Evolutionary conservation across 92 coral and sea anemone species (phyloP).

Genomic region (Siderastrea siderea): DNA sequence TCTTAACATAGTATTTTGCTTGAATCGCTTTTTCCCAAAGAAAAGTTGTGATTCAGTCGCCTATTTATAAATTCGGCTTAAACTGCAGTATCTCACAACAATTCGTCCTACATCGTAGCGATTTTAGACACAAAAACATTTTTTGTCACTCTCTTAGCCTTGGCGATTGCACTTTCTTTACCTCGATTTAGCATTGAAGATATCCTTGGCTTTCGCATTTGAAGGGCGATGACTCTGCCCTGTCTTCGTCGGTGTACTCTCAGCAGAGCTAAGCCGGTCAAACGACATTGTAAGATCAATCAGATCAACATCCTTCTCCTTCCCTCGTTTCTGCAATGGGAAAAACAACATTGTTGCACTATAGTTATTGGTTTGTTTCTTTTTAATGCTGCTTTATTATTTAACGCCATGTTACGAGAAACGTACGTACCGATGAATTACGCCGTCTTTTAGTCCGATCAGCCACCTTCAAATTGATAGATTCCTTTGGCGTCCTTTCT

Average conservation of each 20-base stretch:
- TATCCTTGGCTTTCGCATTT: constrained; percentile 19
- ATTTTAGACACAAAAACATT: not conserved
- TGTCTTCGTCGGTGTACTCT: constrained; percentile 32
- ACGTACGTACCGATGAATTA: constrained; percentile 13
- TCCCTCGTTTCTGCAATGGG: not conserved
- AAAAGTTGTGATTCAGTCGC: constrained; percentile 4
- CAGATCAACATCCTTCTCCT: not conserved
- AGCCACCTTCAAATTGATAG: not conserved
- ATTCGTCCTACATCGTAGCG: not conserved
- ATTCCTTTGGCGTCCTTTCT: constrained; percentile 5
- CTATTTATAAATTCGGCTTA: constrained; percentile 6
- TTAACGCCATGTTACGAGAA: not conserved
- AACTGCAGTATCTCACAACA: constrained; percentile 3
- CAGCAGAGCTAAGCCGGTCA: constrained; percentile 40
- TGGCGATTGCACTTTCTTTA: constrained; percentile 1
- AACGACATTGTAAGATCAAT: no score
- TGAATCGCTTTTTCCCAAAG: not conserved
- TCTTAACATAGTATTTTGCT: not conserved
- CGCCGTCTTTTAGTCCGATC: not conserved
- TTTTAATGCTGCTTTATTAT: not conserved
- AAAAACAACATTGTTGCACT: not conserved
- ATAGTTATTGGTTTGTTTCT: not conserved
- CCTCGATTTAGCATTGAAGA: constrained; percentile 11
- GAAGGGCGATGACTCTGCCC: not conserved
- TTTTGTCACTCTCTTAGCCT: constrained; percentile 1